Base-by-base conservation (phyloP, 2,113 vertebrate genomes). In the Vulpes vulpes region DNA sequence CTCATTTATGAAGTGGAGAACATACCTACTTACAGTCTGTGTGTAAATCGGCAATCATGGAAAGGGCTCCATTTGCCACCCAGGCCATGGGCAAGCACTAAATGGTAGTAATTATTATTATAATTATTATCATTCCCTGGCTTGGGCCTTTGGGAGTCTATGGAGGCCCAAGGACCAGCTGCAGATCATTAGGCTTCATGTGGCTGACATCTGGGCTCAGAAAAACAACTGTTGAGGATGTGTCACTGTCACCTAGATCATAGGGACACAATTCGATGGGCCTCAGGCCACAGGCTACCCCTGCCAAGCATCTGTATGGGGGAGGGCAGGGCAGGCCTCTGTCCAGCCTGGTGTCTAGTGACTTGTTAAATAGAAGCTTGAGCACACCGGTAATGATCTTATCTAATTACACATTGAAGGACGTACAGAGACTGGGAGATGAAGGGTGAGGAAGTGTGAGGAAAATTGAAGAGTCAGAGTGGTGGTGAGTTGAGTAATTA, bases 161-260 rank as follows among this genome's bases (percentile, higher is more conserved):
- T 3, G 51, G 91, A 93, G 91, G 88, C 89, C 84, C 84, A n/a
- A 38, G 49, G 76, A 43, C 76, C 96, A 97, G 95, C 94, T 97
- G 97, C 32, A 74, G 43, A 84, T 93, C 71, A 35, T 97, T 95
- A 93, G 82, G 57, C 74, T 84, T 85, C 96, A 96, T 89, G 91
- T 94, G 96, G 88, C 93, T 97, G 93, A 97, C 96, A 97, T 95
- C 95, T 97, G 91, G 88, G 60, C 85, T 97, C 43, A 1, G 38
- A 88, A 78, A 51, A 94, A 60, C 55, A 55, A 91, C 17, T 69
- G 53, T 49, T 57, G 60, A 84, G 81, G n/a, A 12, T 3, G 38
- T n/a, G 64, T 94, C 43, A 20, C 83, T 53, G 53, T 88, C 51
- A 32, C 69, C 80, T 32, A 74, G 93, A 27, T 93, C 64, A n/a